These are phyloP conservation scores for Diogma glabrata DNA, from an alignment of 2,888 invertebrate species.

Conservation along the genomic window DNA sequence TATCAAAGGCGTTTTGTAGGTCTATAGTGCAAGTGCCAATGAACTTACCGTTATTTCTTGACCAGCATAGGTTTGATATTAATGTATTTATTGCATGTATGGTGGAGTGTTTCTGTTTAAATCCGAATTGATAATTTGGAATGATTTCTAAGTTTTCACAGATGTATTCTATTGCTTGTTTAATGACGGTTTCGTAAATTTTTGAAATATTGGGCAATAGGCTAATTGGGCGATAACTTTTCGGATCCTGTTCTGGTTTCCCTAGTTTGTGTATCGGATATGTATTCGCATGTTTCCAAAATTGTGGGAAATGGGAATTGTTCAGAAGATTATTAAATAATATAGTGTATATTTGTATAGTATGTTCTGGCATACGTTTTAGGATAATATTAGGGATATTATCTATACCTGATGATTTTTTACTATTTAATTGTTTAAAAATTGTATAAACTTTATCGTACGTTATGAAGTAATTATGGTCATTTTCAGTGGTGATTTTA, in stretches of 20 bases:
- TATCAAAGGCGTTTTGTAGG: no score
- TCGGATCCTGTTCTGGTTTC: not conserved
- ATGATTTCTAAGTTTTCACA: slow-evolving; percentile 1
- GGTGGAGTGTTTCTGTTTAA: not conserved
- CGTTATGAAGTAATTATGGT: no score
- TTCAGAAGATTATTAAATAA: not conserved
- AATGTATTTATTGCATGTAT: no score
- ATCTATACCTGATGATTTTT: not conserved
- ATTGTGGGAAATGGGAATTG: not conserved
- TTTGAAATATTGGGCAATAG: not conserved
- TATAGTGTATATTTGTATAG: not conserved
- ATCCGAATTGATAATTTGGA: slow-evolving; percentile 12
- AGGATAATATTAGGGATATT: not conserved
- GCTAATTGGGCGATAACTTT: not conserved
- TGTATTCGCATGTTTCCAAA: not conserved
- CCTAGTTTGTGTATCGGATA: not conserved
- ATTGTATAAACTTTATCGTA: no score
- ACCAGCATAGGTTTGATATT: no score
- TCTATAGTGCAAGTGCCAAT: no score
- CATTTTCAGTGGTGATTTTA: no score
- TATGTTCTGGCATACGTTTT: not conserved
- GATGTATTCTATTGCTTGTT: not conserved
- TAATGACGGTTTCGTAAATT: not conserved
- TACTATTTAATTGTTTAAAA: no score
- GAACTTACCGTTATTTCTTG: no score